Conservation (phyloP, 2,888 invertebrate genomes). For the Oligia strigilis region DNA sequence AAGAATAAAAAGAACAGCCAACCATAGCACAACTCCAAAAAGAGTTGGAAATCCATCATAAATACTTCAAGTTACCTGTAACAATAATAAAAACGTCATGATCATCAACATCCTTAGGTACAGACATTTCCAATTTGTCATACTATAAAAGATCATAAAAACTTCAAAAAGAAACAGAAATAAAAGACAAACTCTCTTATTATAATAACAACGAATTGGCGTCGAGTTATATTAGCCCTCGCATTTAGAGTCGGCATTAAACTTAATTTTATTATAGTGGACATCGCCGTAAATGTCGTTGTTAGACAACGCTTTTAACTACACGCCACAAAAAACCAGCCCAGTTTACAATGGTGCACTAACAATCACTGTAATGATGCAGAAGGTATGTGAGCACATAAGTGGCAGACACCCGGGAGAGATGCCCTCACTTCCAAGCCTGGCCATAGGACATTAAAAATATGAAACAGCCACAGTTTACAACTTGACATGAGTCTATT, state of each 20-base stretch:
- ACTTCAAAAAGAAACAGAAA: slow-evolving; percentile 22
- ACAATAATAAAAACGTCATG: slow-evolving; percentile 11
- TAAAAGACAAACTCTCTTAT: slow-evolving; percentile 23
- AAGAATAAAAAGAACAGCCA: slow-evolving; percentile 12
- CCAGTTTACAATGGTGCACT: slow-evolving; percentile 65
- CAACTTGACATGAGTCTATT: slow-evolving; percentile 38
- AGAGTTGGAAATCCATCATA: not conserved
- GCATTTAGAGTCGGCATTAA: slow-evolving; percentile 66
- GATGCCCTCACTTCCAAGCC: slow-evolving; percentile 35
- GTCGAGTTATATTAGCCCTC: slow-evolving; percentile 61
- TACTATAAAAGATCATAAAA: slow-evolving; percentile 33
- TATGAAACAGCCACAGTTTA: slow-evolving; percentile 45
- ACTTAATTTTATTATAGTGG: slow-evolving; percentile 70
- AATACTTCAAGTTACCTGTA: not conserved
- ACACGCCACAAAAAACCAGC: slow-evolving; percentile 65
- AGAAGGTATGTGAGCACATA: slow-evolving; percentile 60
- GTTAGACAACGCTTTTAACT: slow-evolving; percentile 69
- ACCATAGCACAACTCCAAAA: slow-evolving; percentile 15
- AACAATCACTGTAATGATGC: slow-evolving; percentile 67
- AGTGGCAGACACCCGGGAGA: slow-evolving; percentile 59
- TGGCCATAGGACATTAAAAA: slow-evolving; percentile 32
- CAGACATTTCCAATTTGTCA: slow-evolving; percentile 39
- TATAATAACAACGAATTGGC: slow-evolving; percentile 54
- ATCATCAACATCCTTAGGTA: slow-evolving; percentile 17
- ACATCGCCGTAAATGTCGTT: slow-evolving; percentile 66